Base-by-base conservation (phyloP, 2,888 invertebrate genomes). In the Drosophila macrospina region DNA sequence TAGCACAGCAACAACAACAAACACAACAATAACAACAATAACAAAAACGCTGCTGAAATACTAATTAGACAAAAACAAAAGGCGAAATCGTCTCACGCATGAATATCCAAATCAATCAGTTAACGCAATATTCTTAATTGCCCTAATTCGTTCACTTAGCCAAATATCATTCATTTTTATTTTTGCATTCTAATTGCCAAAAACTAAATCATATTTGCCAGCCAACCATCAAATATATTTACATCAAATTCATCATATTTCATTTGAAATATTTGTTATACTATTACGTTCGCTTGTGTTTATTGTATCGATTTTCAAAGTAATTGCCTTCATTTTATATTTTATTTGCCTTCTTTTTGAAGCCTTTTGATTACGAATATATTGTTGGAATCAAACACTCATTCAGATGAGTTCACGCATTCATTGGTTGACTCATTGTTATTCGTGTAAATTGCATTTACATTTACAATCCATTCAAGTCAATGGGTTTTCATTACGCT, bases 51-150 rank as follows among this genome's bases (percentile, higher is more conserved):
- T 41, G 6, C 28, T 32, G 75, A 77, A 69, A 47, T 57, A 64
- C 51, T 75, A 83, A 86, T 83, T 72, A 74, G 83, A 55, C 54
- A 16, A 16, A 16, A 62, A 69, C 55, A 69, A 78, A 63, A 65
- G 51, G 55, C n/a, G 26, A 67, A 69, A 74, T 64, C 63, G 63
- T 26, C 42, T 55, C 51, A 60, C 47, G 68, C 69, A 77, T 65
- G 65, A 28, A 63, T 54, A 57, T 67, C 61, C 51, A 51, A 81
- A 85, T 85, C 87, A 84, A 86, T 85, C 82, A 84, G 76, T 74
- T 67, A 73, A 74, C 63, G 67, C 56, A 76, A 70, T 76, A 69
- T 67, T 56, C 57, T 57, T 82, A 78, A 85, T 84, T 80, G 73
- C 50, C 45, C 37, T 72, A 82, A 84, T 81, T 73, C 71, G 74